Evolutionary conservation across 1,140 invertebrate genomes (phyloP), one percentile per base, ranked within the genome.

Genomic region (Pseudomyrmex gracilis): DNA sequence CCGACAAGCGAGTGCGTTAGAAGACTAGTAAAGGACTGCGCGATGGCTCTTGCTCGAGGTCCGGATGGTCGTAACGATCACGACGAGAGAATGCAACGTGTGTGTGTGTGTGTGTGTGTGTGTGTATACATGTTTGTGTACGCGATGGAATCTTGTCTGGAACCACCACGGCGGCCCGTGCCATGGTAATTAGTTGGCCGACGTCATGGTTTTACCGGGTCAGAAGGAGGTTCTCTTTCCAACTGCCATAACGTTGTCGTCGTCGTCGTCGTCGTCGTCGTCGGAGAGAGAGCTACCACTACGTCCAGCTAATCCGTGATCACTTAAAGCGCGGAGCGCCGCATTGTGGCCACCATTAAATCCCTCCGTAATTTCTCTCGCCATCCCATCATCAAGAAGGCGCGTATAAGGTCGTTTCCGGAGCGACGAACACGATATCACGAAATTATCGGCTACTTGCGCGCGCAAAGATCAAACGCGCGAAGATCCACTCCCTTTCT

Each of bases 271-370:
- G 17, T 45, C 51, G 55, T 22, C 13, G 82, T 15, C 73, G 34
- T 34, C 34, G 34, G n/a, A n/a, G n/a, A n/a, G 47, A 57, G 67
- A 82, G 53, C 58, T 83, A 82, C 73, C 53, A 77, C 73, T 43
- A 77, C 66, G 71, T 87, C 34, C 73, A 83, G 86, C 89, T 90
- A 89, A 90, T 90, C 89, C 89, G 83, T 80, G 89, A 89, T 89
- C 88, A 71, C 85, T 89, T 85, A 89, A 61, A 87, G 85, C 70
- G 82, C 58, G 88, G 88, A 45, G 20, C 61, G 86, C 89, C 89
- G 45, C 88, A 80, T 57, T 90, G 86, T 89, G 89, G 89, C 89
- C 88, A 89, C 82, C 77, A 85, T 90, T 88, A 88, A 89, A 86
- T 84, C 88, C 82, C 58, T 82, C 60, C 70, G 86, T 88, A 90